Evolutionary conservation across 2,797 vertebrate genomes (phyloP).

Genomic region (Muscicapa comitata): DNA sequence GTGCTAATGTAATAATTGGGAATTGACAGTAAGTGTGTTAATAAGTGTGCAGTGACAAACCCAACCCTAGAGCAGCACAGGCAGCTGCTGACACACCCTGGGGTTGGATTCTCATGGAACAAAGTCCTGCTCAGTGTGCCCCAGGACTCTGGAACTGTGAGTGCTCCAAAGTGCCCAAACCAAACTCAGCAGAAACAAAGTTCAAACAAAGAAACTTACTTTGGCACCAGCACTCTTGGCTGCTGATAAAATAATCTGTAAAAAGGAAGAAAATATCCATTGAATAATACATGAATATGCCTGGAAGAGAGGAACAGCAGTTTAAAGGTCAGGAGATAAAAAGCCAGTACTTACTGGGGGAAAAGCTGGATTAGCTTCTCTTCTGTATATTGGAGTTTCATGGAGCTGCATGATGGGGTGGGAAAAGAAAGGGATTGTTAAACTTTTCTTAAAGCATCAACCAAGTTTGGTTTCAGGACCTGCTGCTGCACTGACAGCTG

Average conservation of each 20-base stretch:
- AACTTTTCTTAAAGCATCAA: background rate
- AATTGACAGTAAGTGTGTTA: background rate
- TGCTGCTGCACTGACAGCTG: background rate
- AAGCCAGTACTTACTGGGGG: conserved; percentile 45
- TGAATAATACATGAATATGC: conserved; percentile 12
- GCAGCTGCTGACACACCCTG: background rate
- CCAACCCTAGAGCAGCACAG: background rate
- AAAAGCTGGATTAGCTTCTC: conserved; percentile 30
- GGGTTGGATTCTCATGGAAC: background rate
- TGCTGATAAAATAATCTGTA: conserved; percentile 69
- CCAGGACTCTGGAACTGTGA: background rate
- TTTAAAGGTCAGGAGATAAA: conserved; percentile 3
- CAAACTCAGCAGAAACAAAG: background rate
- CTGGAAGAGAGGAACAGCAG: background rate
- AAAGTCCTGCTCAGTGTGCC: background rate
- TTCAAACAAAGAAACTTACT: conserved; percentile 46
- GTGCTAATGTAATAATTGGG: background rate
- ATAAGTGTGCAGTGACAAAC: background rate
- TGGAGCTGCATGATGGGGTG: conserved; percentile 20
- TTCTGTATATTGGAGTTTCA: conserved; percentile 42
- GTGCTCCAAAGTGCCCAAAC: background rate
- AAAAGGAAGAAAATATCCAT: conserved; percentile 17
- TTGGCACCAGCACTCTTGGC: conserved; percentile 59
- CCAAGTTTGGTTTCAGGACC: background rate
- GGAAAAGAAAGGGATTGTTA: background rate